Evolutionary conservation across 53 echinoderm and acorn worm species (phyloP), one percentile per base, ranked within the genome.

Genomic region (Echinarachnius parma): DNA sequence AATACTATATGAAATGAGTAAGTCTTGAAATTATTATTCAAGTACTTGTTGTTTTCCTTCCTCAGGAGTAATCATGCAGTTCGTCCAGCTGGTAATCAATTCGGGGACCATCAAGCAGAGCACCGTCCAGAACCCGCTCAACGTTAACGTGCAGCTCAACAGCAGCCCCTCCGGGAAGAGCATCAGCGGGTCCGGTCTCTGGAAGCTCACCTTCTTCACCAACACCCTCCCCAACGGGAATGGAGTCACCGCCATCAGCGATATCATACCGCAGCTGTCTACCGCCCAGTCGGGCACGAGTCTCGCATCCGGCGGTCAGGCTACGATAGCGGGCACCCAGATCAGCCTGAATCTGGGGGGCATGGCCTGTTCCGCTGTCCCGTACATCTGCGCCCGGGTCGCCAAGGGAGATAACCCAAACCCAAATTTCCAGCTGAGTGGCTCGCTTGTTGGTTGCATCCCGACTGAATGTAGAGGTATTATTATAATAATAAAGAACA

Each of bases 371-470:
- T 59, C 75, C 9, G 67, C 83, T 31, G 63, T 90, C 3, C 90
- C 89, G 4, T 94, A 87, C 79, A 45, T 94, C 78, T 94, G 94
- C 35, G 87, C 82, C 8, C 62, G 81, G 53, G 75, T 90, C 15
- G 77, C 72, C 28, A 94, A 90, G 70, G 90, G 83, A 2, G 50
- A 48, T 11, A 87, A 75, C 61, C 86, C 94, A 1, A 75, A 56
- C 26, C 94, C 90, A 14, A 79, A 86, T 26, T 90, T 90, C 81
- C 62, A 78, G 29, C 62, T 93, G 61, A 81, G 81, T 7, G 93
- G 89, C 4, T 59, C 80, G 3, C 56, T 79, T 59, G 42, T 82
- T 14, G 77, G 52, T 13, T 93, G 93, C 44, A 77, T 60, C 18
- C 58, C 66, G 9, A 53, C 60, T 28, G 63, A 75, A 42, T 93